phyloP scores from a whole-genome alignment of 2,888 invertebrate genomes.

The Tachina lurida region DNA sequence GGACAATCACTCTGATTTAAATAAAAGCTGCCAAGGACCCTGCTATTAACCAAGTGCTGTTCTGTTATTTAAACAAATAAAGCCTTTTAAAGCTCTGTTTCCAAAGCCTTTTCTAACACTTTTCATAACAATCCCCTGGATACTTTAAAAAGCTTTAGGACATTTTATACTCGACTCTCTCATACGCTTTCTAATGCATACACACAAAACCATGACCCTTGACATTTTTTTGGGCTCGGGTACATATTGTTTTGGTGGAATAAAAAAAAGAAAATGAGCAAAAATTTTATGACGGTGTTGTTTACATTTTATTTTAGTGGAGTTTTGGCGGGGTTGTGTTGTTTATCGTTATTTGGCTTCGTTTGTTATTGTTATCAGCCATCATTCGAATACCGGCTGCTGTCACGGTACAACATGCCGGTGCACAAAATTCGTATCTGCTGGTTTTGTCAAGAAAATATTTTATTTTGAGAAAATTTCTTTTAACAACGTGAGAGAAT shows the following conservation, averaged over 20 bases:
- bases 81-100: background rate
- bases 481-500: background rate
- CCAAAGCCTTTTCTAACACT: conserved; percentile 14
- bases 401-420: conserved; percentile 17
- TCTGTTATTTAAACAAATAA: too few relatives aligned
- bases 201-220: conserved; percentile 66
- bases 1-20: too few relatives aligned
- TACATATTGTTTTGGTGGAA: conserved; percentile 39
- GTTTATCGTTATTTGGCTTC: conserved; percentile 15
- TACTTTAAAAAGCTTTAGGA: background rate
- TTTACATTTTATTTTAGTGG: conserved; percentile 43
- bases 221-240: conserved; percentile 32
- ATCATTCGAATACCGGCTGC: conserved; percentile 24
- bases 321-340: conserved; percentile 46
- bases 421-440: conserved; percentile 4
- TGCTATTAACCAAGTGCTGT: too few relatives aligned
- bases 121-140: background rate
- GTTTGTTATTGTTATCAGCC: background rate
- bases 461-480: conserved; percentile 23
- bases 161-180: background rate
- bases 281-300: conserved; percentile 10
- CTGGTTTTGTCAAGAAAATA: conserved; percentile 14
- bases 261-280: background rate
- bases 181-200: background rate
- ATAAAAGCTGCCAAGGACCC: too few relatives aligned